A percentile compares a stretch with the other conserved stretches of the same genome.
Conservation (phyloP, 2,113 vertebrate species). For the Sula dactylatra region DNA sequence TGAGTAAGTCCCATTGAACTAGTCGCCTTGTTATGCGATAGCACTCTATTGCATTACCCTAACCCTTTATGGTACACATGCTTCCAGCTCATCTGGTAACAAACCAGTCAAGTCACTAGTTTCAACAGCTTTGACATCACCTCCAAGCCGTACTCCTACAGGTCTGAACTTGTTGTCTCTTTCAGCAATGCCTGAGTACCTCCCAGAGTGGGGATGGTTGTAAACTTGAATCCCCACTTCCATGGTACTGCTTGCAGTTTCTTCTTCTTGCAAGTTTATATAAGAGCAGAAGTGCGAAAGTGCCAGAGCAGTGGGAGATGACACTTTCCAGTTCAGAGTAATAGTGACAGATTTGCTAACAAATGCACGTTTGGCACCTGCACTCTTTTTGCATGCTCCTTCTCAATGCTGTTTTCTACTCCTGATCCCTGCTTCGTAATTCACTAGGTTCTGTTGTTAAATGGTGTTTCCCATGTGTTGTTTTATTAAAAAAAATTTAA, state of each 20-base stretch:
- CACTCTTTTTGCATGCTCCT: not conserved
- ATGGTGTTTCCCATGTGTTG: not conserved
- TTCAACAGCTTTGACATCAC: conserved; percentile 23
- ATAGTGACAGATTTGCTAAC: not conserved
- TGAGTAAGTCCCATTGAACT: not conserved
- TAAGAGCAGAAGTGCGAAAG: not conserved
- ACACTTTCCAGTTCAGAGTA: not conserved
- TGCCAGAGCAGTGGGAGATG: not conserved
- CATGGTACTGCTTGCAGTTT: not conserved
- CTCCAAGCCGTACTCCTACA: not conserved
- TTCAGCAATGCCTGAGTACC: not conserved
- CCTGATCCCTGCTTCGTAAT: not conserved
- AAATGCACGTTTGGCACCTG: not conserved
- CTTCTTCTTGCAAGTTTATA: not conserved
- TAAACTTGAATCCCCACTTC: not conserved
- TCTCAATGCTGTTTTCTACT: not conserved
- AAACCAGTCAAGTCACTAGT: conserved; percentile 28
- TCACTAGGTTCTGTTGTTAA: not conserved
- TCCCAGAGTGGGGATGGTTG: conserved; percentile 9
- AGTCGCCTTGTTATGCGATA: not conserved
- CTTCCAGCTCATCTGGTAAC: not conserved
- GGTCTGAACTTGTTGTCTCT: conserved; percentile 20
- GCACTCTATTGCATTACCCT: not conserved
- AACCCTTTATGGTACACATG: not conserved
- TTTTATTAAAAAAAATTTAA: not conserved